Conservation (phyloP, 2,797 vertebrate genomes). For the Morelia viridis region DNA sequence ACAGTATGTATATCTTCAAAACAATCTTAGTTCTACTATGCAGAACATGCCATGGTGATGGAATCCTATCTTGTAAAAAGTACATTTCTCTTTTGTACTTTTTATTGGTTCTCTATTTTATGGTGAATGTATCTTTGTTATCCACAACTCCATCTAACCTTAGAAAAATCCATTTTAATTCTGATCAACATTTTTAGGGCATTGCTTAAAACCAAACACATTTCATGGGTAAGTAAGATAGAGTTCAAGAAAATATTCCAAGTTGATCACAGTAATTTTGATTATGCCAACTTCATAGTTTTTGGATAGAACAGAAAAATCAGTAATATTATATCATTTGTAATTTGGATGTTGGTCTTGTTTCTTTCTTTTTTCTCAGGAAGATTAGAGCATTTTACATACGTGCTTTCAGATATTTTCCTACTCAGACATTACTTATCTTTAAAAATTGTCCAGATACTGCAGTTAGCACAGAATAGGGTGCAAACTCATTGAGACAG, state of each 20-base stretch:
- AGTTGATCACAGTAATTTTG: background rate
- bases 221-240: background rate
- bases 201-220: background rate
- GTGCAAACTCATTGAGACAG: background rate
- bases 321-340: background rate
- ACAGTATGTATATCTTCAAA: constrained; percentile 10
- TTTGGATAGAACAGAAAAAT: background rate
- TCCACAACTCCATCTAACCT: background rate
- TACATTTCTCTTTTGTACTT: constrained; percentile 14
- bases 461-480: background rate
- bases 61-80: constrained; percentile 6
- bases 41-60: constrained; percentile 2
- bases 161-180: background rate
- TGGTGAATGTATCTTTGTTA: constrained; percentile 13
- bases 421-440: background rate
- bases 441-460: background rate
- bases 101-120: background rate
- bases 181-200: background rate
- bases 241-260: background rate
- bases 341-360: background rate
- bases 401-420: background rate
- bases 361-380: background rate
- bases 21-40: constrained; percentile 8
- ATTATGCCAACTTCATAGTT: background rate
- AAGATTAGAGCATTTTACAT: background rate